Evolutionary conservation across 2,113 vertebrate genomes (phyloP), one percentile per base, ranked within the genome.

Genomic region (Calyptommatus sinebrachiatus): DNA sequence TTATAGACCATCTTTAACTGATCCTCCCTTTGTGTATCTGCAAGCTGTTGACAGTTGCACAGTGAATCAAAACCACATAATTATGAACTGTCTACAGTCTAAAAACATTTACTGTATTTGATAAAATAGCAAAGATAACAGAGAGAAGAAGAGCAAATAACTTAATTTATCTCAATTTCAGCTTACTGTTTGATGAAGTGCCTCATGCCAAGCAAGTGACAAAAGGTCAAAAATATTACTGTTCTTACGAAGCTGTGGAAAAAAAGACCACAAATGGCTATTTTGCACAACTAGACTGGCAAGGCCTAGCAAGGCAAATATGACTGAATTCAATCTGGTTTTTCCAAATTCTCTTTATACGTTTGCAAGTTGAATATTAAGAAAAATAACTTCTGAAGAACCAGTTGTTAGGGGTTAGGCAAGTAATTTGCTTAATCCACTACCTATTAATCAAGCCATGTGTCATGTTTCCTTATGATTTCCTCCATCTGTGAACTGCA

Each of bases 121-220:
- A 82, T 74, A 28, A n/a, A 81, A 4, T 81, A 81, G 69, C 4
- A 1, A 84, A 22, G 18, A 69, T 77, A 57, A 0, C 31, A 9
- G 11, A 8, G 68, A 29, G 88, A 86, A 72, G 73, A 77, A 71
- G 46, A 81, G 46, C 70, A 69, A 77, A 68, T 84, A 35, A 87
- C 1, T 72, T 85, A 80, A 77, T 68, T 82, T 86, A 87, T 92
- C 45, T 81, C 71, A 24, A 85, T 92, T 89, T 91, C 69, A 77
- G 66, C 80, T 66, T 85, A 75, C 16, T 74, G 81, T 82, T 77
- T 86, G 91, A 90, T 69, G 84, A 92, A 90, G 82, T 73, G 88
- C 29, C 45, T 21, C n/a, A 84, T 74, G 80, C 79, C 87, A 84
- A 87, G 1, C n/a, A 86, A 79, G 66, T 61, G 28, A 20, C 29